Percentiles rank a stretch among this genome's conserved stretches.
These are phyloP conservation scores for Remorina albescens DNA, from an alignment of 2,797 vertebrate genomes.

Conservation along the genomic window DNA sequence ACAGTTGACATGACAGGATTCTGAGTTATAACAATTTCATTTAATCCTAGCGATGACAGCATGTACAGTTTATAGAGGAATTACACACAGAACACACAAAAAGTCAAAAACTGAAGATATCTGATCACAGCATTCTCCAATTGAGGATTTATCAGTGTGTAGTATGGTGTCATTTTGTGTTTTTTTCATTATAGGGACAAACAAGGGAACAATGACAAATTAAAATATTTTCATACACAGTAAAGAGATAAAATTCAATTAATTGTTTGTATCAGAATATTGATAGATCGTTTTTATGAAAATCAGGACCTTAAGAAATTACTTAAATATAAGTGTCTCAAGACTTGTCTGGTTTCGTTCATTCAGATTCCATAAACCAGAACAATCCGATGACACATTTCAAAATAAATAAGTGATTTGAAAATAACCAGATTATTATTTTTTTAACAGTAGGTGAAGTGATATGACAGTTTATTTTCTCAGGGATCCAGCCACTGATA, in stretches of 20 bases:
- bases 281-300: neutral
- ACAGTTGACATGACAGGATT: neutral
- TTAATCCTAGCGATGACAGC: neutral
- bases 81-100: neutral
- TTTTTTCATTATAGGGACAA: too few species aligned
- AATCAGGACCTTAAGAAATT: neutral
- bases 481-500: slow-evolving; percentile 70
- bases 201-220: neutral
- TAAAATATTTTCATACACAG: neutral
- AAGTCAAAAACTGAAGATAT: neutral
- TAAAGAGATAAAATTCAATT: neutral
- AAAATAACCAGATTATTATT: slow-evolving; percentile 7
- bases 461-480: slow-evolving; percentile 12
- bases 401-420: slow-evolving; percentile 21
- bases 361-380: slow-evolving; percentile 2
- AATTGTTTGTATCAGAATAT: neutral
- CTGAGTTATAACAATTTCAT: slow-evolving; percentile 6
- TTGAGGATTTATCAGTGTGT: neutral
- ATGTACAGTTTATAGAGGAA: slow-evolving; percentile 6
- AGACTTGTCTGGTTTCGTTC: neutral
- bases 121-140: too few species aligned
- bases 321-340: neutral
- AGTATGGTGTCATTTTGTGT: neutral
- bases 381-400: slow-evolving; percentile 2
- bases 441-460: slow-evolving; percentile 13